phyloP scores from a whole-genome alignment of 2,888 invertebrate genomes.

The Xestoiulus laeticollis region DNA sequence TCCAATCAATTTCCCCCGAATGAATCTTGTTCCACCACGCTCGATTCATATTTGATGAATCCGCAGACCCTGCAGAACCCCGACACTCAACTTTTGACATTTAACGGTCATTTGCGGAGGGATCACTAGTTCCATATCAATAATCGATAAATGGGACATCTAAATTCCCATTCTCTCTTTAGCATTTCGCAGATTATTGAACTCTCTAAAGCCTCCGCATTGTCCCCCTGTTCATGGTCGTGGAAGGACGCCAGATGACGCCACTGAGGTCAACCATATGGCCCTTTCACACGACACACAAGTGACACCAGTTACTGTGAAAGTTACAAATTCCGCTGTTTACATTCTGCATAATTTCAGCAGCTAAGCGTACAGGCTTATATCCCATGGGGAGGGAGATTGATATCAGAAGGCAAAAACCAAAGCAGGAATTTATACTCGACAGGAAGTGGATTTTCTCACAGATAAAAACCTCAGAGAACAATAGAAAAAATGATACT shows the following conservation, averaged over 20 bases:
- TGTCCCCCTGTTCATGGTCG: not conserved
- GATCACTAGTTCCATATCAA: not conserved
- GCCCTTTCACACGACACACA: not conserved
- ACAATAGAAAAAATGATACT: too few relatives aligned
- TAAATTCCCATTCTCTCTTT: not conserved
- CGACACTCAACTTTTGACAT: not conserved
- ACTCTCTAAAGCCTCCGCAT: not conserved
- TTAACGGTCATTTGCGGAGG: not conserved
- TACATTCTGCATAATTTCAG: too few relatives aligned
- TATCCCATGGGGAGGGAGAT: too few relatives aligned
- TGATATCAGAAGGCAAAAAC: too few relatives aligned
- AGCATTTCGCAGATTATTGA: not conserved
- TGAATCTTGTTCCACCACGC: not conserved
- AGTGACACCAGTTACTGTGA: too few relatives aligned
- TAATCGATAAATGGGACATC: not conserved
- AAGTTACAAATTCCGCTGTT: too few relatives aligned
- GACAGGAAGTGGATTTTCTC: too few relatives aligned
- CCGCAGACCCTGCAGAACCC: not conserved
- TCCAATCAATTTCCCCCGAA: not conserved
- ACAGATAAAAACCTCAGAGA: too few relatives aligned
- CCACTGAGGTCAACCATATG: not conserved
- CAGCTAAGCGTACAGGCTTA: too few relatives aligned
- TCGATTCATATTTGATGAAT: not conserved
- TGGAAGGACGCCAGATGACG: too few relatives aligned
- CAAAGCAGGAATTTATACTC: too few relatives aligned